phyloP scores from a whole-genome alignment of 2,797 vertebrate genomes.

The Schizopygopsis malacanthus region DNA sequence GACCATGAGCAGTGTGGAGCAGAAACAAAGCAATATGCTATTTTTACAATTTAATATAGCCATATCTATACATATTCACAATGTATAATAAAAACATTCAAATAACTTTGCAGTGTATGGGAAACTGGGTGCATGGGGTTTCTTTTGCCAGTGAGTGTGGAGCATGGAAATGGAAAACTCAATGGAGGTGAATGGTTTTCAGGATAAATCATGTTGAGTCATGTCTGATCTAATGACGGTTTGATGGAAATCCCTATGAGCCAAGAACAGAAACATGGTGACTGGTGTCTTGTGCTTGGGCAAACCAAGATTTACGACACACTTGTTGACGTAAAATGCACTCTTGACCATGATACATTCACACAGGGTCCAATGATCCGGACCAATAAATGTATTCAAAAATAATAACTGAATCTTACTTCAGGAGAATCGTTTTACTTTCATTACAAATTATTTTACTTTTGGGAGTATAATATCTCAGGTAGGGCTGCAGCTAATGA shows the following conservation, averaged over 20 bases:
- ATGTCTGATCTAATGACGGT: neutral
- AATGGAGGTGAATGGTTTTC: neutral
- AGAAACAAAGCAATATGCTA: neutral
- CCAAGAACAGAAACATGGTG: neutral
- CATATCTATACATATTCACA: neutral
- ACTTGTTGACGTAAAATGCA: neutral
- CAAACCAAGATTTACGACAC: conserved; percentile 3
- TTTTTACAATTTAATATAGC: neutral
- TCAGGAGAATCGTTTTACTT: neutral
- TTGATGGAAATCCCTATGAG: conserved; percentile 5
- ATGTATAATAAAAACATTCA: neutral
- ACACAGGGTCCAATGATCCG: neutral
- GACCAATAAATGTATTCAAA: neutral
- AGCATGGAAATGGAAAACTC: neutral
- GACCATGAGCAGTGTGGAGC: neutral
- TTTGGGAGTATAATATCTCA: too few species aligned
- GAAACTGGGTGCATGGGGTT: neutral
- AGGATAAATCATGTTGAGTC: neutral
- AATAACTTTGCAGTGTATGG: neutral
- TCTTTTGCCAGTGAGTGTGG: neutral
- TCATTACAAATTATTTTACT: too few species aligned
- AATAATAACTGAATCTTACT: neutral
- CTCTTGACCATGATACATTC: neutral
- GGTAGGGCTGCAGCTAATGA: too few species aligned
- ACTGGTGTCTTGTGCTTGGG: neutral